phyloP scores from a whole-genome alignment of 2,113 vertebrate genomes.

The Rhineura floridana region DNA sequence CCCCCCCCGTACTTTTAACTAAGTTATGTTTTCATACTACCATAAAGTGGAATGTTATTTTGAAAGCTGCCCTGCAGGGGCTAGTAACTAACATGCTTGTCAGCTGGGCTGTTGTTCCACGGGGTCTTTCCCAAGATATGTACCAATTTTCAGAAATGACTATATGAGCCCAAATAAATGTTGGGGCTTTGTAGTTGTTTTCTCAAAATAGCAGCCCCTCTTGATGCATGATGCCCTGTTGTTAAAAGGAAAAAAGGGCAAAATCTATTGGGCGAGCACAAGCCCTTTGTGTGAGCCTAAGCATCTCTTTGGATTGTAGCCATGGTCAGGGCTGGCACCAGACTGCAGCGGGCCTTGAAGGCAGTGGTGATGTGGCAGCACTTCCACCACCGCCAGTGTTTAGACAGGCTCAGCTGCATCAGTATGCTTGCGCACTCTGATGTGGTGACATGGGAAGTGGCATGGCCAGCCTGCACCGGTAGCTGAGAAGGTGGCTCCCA shows the following conservation, averaged over 20 bases:
- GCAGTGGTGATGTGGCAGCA: no score
- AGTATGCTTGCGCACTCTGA: no score
- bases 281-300: not conserved
- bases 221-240: not conserved
- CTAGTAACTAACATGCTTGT: not conserved
- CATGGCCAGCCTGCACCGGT: no score
- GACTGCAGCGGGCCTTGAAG: no score
- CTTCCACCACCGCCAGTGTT: no score
- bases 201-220: not conserved
- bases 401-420: no score
- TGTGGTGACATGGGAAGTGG: no score
- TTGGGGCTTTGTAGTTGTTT: not conserved
- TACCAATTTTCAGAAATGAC: not conserved
- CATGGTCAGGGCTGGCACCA: no score
- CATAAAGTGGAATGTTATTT: not conserved
- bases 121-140: not conserved
- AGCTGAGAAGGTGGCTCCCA: no score
- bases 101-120: not conserved
- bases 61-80: not conserved
- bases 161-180: not conserved
- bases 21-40: no score
- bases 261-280: not conserved
- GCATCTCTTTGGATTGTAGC: not conserved
- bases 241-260: not conserved
- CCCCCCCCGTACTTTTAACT: no score